Evolutionary conservation across 2,888 invertebrate species (phyloP).

Genomic region (Drosophila trichaetosa): DNA sequence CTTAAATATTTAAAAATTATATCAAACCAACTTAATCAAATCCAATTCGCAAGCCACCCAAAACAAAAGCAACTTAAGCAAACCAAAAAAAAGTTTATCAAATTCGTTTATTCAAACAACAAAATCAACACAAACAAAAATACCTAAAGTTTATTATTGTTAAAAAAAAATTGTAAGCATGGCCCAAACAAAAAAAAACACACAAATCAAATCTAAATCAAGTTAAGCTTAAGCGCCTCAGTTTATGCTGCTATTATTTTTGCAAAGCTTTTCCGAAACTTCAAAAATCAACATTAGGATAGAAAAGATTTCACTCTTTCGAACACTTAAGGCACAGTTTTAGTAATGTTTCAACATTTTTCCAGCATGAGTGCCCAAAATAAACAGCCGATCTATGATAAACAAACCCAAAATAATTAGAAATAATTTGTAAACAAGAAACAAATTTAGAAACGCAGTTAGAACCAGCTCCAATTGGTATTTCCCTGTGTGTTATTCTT

Average conservation of each 20-base stretch:
- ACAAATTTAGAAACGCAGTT: conserved; percentile 47
- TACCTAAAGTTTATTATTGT: conserved; percentile 70
- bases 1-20: conserved; percentile 60
- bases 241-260: conserved; percentile 24
- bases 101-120: conserved; percentile 54
- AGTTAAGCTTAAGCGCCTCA: conserved; percentile 10
- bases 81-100: conserved; percentile 56
- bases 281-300: background rate
- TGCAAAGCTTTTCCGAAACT: background rate
- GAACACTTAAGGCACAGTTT: conserved; percentile 18
- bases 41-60: conserved; percentile 62
- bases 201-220: conserved; percentile 1
- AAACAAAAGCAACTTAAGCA: conserved; percentile 49
- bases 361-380: conserved; percentile 50
- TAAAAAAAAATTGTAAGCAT: conserved; percentile 67
- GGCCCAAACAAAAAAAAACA: conserved; percentile 15
- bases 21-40: conserved; percentile 68
- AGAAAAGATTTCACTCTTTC: conserved; percentile 3
- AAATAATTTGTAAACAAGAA: conserved; percentile 74
- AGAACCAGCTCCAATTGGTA: conserved; percentile 48
- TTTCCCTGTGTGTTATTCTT: conserved; percentile 27
- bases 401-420: conserved; percentile 70
- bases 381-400: conserved; percentile 53
- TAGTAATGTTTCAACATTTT: conserved; percentile 24
- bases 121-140: conserved; percentile 36